These are phyloP conservation scores for Metopolophium dirhodum DNA, from an alignment of 1,140 invertebrate species.

Conservation along the genomic window DNA sequence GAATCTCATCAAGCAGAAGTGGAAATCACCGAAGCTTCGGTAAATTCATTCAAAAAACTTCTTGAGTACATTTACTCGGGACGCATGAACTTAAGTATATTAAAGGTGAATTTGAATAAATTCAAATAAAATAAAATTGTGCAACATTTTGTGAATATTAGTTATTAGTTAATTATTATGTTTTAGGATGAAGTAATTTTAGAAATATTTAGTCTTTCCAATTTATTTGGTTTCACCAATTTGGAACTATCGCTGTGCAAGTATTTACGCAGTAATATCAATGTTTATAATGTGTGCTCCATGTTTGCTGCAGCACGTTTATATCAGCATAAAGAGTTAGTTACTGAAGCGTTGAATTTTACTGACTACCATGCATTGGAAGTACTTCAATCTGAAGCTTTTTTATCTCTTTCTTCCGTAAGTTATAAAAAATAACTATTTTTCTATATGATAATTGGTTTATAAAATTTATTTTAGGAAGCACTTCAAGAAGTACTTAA, in stretches of 20 bases:
- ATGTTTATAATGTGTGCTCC: conserved; percentile 87
- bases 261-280: conserved; percentile 87
- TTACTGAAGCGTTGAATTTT: conserved; percentile 73
- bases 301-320: conserved; percentile 89
- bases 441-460: conserved; percentile 14
- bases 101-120: conserved; percentile 67
- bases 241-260: conserved; percentile 91
- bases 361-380: conserved; percentile 88
- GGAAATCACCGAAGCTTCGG: conserved; percentile 81
- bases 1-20: conserved; percentile 87
- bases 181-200: conserved; percentile 80
- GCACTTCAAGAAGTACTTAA: conserved; percentile 84
- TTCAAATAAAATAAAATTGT: background rate
- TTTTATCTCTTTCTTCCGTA: conserved; percentile 84
- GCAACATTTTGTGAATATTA: background rate
- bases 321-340: conserved; percentile 72
- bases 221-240: conserved; percentile 94
- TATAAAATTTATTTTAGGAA: conserved; percentile 64
- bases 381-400: conserved; percentile 83
- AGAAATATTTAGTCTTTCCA: conserved; percentile 86
- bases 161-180: conserved; percentile 24
- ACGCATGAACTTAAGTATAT: conserved; percentile 80
- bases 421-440: conserved; percentile 60
- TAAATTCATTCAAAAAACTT: conserved; percentile 87
- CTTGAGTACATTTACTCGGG: conserved; percentile 96